A percentile compares a stretch with the other conserved stretches of the same genome.
Evolutionary conservation across 2,888 invertebrate genomes (phyloP).

Genomic region (Seladonia tumulorum): DNA sequence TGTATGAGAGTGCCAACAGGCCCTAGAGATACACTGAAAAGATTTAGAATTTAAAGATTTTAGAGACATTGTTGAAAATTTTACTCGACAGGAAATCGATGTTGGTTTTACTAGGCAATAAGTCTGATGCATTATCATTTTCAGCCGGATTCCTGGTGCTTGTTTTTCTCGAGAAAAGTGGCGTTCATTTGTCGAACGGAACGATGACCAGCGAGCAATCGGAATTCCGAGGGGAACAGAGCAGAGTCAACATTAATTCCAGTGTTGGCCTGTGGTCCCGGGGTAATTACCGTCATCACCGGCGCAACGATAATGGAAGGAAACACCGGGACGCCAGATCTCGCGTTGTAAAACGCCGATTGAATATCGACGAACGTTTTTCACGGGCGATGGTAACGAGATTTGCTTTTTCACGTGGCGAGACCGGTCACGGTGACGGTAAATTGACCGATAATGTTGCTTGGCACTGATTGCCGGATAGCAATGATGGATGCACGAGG

Average conservation of each 20-base stretch:
- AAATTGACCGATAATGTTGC: slow-evolving; percentile 77
- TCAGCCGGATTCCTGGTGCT: neutral
- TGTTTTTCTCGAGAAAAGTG: neutral
- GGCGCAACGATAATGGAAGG: slow-evolving; percentile 34
- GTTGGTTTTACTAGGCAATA: neutral
- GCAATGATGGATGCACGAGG: slow-evolving; percentile 76
- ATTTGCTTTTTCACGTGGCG: slow-evolving; percentile 55
- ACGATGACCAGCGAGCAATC: neutral
- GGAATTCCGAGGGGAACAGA: neutral
- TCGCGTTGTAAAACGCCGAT: neutral
- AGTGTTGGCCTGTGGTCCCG: neutral
- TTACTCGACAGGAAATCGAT: neutral
- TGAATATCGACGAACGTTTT: slow-evolving; percentile 33
- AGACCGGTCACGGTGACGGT: slow-evolving; percentile 67
- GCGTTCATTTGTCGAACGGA: neutral
- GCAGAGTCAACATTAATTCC: neutral
- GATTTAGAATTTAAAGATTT: too few species aligned
- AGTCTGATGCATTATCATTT: neutral
- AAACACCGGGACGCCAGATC: slow-evolving; percentile 24
- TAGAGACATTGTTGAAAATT: too few species aligned
- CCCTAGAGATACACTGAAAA: too few species aligned
- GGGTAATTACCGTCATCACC: slow-evolving; percentile 36
- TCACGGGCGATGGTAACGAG: slow-evolving; percentile 49
- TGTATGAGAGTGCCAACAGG: neutral
- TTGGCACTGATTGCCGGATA: slow-evolving; percentile 77